Conservation (phyloP, 2,888 invertebrate species). For the Agrochola macilenta region DNA sequence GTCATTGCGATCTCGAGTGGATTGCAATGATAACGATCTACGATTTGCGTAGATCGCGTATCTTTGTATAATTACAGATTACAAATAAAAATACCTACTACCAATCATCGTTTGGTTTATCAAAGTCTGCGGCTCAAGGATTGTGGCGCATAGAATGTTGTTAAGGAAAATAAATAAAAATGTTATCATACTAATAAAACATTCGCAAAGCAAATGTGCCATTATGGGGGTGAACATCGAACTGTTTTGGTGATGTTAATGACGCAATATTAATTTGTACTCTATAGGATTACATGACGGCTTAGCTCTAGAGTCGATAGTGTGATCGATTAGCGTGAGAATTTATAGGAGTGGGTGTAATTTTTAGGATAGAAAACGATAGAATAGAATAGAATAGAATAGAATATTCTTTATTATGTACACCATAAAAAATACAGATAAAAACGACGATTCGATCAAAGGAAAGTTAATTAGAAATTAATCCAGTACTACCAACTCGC, state of each 20-base stretch:
- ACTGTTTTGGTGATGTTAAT: conserved; percentile 26
- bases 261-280: conserved; percentile 28
- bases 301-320: conserved; percentile 5
- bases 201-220: neutral
- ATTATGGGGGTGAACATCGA: conserved; percentile 15
- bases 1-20: conserved; percentile 46
- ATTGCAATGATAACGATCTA: conserved; percentile 48
- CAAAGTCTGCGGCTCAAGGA: conserved; percentile 26
- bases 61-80: conserved; percentile 37
- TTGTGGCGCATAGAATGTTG: conserved; percentile 10
- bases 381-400: no score
- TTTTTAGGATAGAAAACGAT: neutral
- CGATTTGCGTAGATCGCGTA: conserved; percentile 50
- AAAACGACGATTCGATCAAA: neutral
- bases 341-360: neutral
- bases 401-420: no score
- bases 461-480: neutral
- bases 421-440: no score
- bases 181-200: conserved; percentile 2
- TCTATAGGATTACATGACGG: conserved; percentile 30
- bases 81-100: conserved; percentile 23
- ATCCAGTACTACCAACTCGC: neutral
- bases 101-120: conserved; percentile 41
- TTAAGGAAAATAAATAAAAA: conserved; percentile 29
- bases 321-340: conserved; percentile 38